Conservation (phyloP, 2,113 vertebrate species). For the Etheostoma spectabile region DNA sequence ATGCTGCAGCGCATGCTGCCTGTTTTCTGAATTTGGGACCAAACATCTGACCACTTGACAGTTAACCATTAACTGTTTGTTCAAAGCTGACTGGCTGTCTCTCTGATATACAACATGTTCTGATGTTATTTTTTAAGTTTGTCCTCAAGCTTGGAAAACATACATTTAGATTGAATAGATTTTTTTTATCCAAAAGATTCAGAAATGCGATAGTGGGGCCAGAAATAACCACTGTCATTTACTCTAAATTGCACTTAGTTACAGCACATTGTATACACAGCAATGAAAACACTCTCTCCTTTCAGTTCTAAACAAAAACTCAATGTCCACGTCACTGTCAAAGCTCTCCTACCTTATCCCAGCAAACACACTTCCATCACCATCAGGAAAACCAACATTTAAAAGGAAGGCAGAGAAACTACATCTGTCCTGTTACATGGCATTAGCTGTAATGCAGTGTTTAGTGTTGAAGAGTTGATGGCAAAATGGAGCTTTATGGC, state of each 20-base stretch:
- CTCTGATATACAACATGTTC: slow-evolving; percentile 27
- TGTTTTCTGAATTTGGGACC: slow-evolving; percentile 64
- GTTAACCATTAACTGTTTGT: slow-evolving; percentile 85
- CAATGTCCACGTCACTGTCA: background rate
- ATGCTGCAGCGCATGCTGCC: slow-evolving; percentile 15
- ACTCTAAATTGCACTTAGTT: background rate
- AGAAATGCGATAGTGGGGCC: background rate
- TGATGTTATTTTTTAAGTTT: slow-evolving; percentile 34
- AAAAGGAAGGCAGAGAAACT: background rate
- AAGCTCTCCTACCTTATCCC: slow-evolving; percentile 4
- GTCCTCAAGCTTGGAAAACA: slow-evolving; percentile 18
- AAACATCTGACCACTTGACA: slow-evolving; percentile 70
- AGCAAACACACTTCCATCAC: background rate
- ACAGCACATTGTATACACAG: background rate
- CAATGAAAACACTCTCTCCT: background rate
- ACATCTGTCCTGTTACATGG: background rate
- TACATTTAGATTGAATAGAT: background rate
- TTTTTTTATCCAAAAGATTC: background rate
- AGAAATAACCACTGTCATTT: background rate
- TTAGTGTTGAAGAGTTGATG: background rate
- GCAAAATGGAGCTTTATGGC: slow-evolving; percentile 6
- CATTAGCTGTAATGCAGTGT: background rate
- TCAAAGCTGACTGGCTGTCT: slow-evolving; percentile 42
- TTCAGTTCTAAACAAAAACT: slow-evolving; percentile 13
- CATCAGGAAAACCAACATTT: background rate